A percentile compares a stretch with the other conserved stretches of the same genome.
Evolutionary conservation across 2,797 vertebrate species (phyloP).

Genomic region (Mergus octosetaceus): DNA sequence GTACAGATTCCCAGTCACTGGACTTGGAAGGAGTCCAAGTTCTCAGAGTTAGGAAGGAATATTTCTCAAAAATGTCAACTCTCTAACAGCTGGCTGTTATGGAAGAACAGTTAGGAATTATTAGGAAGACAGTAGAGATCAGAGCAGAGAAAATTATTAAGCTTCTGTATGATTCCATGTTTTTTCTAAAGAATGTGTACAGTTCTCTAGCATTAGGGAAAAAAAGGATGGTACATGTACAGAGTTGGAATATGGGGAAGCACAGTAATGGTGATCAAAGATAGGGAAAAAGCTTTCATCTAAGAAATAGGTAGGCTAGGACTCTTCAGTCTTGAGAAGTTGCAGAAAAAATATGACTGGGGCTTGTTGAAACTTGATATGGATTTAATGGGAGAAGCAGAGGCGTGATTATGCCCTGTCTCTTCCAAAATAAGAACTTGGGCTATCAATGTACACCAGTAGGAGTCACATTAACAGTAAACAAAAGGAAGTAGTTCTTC

Average conservation of each 20-base stretch:
- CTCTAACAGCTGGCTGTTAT: background rate
- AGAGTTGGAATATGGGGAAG: background rate
- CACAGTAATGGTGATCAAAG: accelerated
- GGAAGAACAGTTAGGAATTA: background rate
- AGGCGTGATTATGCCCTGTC: background rate
- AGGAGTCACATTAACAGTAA: background rate
- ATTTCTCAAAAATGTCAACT: background rate
- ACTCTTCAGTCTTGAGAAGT: background rate
- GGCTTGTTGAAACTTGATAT: background rate
- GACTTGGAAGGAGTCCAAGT: background rate
- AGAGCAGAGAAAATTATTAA: background rate
- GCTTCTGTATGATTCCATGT: background rate
- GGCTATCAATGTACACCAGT: background rate
- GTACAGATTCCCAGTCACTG: accelerated
- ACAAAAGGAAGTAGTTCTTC: accelerated
- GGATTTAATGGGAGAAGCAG: background rate
- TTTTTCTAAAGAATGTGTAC: background rate
- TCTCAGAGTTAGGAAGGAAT: background rate
- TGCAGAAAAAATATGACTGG: background rate
- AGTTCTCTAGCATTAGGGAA: background rate
- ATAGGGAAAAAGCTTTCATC: background rate
- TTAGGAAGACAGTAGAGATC: background rate
- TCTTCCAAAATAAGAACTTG: background rate
- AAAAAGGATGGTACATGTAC: background rate
- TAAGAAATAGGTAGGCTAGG: background rate